Conservation (phyloP, 2,113 vertebrate genomes). For the Carassius auratus region DNA sequence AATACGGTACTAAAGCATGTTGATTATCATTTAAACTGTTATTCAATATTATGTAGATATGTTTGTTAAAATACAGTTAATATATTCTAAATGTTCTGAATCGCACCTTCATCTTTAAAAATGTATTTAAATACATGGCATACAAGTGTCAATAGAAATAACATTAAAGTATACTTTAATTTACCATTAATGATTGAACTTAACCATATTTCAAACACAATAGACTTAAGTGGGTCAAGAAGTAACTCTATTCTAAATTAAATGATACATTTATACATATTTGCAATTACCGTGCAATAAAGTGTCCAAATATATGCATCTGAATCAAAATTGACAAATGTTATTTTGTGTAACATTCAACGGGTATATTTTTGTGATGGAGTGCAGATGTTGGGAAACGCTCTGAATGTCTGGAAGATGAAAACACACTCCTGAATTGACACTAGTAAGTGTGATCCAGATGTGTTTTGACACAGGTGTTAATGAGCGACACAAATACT, state of each 20-base stretch:
- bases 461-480: neutral
- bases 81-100: no score
- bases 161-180: no score
- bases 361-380: neutral
- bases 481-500: neutral
- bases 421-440: neutral
- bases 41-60: neutral
- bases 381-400: neutral
- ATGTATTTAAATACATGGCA: no score
- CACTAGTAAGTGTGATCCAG: neutral
- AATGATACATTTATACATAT: no score
- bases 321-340: neutral
- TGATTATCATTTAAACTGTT: neutral
- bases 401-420: neutral
- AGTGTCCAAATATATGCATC: neutral
- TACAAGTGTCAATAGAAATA: no score
- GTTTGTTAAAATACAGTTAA: neutral
- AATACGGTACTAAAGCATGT: no score
- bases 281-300: neutral
- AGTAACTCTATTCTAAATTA: no score
- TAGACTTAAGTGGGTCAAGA: no score
- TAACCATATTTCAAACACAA: no score
- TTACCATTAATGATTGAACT: no score
- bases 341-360: neutral
- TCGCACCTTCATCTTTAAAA: no score